Conservation (phyloP, 2,888 invertebrate genomes). For the Odontothrips loti region DNA sequence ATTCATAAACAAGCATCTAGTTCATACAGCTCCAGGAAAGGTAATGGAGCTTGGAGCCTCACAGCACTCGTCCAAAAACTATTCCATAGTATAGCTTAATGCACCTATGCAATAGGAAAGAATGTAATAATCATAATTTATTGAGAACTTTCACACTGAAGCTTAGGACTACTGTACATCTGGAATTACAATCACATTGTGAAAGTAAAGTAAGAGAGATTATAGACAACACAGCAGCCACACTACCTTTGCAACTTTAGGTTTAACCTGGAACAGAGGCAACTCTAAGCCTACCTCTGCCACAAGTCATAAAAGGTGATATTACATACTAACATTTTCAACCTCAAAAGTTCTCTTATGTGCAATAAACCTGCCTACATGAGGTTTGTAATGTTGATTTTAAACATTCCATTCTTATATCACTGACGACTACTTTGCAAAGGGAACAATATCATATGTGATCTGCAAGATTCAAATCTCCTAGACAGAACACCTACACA, state of each 20-base stretch:
- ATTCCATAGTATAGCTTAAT: neutral
- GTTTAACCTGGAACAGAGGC: neutral
- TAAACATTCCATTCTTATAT: too few species aligned
- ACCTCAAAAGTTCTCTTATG: too few species aligned
- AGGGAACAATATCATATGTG: neutral
- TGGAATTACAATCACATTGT: neutral
- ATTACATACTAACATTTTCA: neutral
- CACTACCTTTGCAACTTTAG: neutral
- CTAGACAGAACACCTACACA: too few species aligned
- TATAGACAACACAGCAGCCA: neutral
- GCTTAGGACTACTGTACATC: neutral
- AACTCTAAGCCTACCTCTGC: slow-evolving; percentile 9
- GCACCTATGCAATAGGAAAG: neutral
- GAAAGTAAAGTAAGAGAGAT: neutral
- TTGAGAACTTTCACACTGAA: neutral
- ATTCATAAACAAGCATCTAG: neutral
- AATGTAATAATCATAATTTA: neutral
- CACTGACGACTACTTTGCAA: too few species aligned
- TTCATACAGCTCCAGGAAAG: too few species aligned
- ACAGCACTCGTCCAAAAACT: neutral
- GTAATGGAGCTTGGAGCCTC: neutral
- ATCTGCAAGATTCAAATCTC: neutral
- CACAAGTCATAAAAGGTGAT: slow-evolving; percentile 1
- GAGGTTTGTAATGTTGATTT: too few species aligned
- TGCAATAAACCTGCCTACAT: too few species aligned